Conservation (phyloP, 2,113 vertebrate species). For the Cryptomyrus ogoouensis region DNA sequence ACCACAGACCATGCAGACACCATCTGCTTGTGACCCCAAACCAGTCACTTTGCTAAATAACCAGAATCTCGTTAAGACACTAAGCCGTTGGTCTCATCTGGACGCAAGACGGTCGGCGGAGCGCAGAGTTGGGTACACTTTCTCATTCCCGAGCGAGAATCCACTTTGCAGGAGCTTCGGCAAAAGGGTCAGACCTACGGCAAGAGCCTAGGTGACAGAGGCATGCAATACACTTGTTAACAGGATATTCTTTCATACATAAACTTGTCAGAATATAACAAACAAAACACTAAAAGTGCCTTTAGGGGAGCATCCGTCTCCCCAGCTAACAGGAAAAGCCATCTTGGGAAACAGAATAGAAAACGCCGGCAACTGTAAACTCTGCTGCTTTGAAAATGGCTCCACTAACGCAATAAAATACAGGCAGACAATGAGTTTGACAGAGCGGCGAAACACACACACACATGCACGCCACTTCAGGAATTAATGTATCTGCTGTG, state of each 20-base stretch:
- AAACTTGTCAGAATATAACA: slow-evolving; percentile 9
- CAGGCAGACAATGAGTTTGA: background rate
- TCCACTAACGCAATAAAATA: slow-evolving; percentile 13
- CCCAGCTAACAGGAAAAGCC: background rate
- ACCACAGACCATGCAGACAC: background rate
- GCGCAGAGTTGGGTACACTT: background rate
- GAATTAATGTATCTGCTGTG: background rate
- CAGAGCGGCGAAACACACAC: background rate
- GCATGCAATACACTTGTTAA: background rate
- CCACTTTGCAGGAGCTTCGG: background rate
- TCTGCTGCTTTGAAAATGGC: background rate
- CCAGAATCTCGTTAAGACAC: background rate
- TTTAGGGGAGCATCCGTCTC: background rate
- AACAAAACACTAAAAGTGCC: slow-evolving; percentile 15
- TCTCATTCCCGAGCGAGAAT: background rate
- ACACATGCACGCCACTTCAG: background rate
- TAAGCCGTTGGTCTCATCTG: background rate
- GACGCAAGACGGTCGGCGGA: background rate
- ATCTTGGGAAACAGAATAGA: background rate
- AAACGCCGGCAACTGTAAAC: background rate
- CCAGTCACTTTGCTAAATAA: background rate
- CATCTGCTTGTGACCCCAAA: background rate
- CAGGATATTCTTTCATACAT: background rate
- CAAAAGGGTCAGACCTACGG: background rate
- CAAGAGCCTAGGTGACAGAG: background rate